Base-by-base conservation (phyloP, 2,113 vertebrate genomes). In the Nothobranchius furzeri region DNA sequence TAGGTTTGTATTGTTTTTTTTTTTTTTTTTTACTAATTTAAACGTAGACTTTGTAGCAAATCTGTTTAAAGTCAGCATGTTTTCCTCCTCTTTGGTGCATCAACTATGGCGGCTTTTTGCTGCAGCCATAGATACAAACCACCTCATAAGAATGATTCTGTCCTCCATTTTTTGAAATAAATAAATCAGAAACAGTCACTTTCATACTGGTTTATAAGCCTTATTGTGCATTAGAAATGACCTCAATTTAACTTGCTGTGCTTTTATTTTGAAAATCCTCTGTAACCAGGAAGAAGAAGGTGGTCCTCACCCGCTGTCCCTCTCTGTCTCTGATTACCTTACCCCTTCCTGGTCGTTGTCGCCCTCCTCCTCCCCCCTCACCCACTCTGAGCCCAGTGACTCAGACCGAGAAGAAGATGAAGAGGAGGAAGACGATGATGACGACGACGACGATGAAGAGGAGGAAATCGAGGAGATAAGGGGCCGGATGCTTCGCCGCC, bases 261-360 rank as follows among this genome's bases (percentile, higher is more conserved):
- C 7, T 63, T 56, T 69, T 50, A n/a, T 35, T 68, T 50, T 49
- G 5, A 24, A 76, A 55, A 64, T 1, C 60, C 56, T 66, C 9
- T 70, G 24, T 45, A 24, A 65, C 15, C 60, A 93, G 92, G 92
- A 93, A 66, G 92, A 93, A 54, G 91, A 93, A 37, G 80, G 79
- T 1, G 91, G 91, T 9, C 90, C 91, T 9, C 90, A 92, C 55
- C 91, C 92, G 0, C 83, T 93, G 9, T 93, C 93, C 43, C 90
- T 93, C 53, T 90, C 90, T 0, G 91, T 92, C 9, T 93, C 93
- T 1, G 92, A 93, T 85, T 93, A 93, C 85, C 91, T 93, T 56
- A 93, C 93, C 45, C 93, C 93, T 4, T 93, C 93, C 8, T 93
- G 93, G 93, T 93, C 93, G 1, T 69, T 93, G 7, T 93, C 93